These are phyloP conservation scores for Leptinotarsa haldemani DNA, from an alignment of 2,888 invertebrate genomes.

Conservation along the genomic window DNA sequence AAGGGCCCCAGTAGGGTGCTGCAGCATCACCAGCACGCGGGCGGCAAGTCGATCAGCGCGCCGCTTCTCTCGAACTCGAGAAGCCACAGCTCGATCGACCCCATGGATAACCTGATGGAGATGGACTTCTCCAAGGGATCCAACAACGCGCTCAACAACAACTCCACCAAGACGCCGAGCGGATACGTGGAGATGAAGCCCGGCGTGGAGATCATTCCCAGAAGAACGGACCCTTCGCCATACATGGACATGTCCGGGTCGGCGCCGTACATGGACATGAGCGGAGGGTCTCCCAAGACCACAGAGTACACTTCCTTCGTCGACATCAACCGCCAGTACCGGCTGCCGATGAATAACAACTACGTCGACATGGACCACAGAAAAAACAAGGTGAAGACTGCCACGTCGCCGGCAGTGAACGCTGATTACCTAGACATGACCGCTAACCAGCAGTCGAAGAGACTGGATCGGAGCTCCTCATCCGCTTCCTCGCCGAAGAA, in stretches of 20 bases:
- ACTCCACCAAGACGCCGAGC: constrained; percentile 49
- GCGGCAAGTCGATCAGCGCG: constrained; percentile 76
- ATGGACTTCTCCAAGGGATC: constrained; percentile 74
- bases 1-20: constrained; percentile 60
- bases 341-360: constrained; percentile 44
- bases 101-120: constrained; percentile 85
- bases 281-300: constrained; percentile 43
- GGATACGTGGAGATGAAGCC: constrained; percentile 67
- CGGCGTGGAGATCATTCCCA: constrained; percentile 54
- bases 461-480: constrained; percentile 33
- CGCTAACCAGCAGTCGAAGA: constrained; percentile 39
- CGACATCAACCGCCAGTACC: constrained; percentile 42
- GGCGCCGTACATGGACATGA: constrained; percentile 52
- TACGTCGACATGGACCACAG: constrained; percentile 50
- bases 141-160: constrained; percentile 57
- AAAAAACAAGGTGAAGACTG: constrained; percentile 28
- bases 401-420: constrained; percentile 33
- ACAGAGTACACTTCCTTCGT: constrained; percentile 40
- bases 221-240: constrained; percentile 56
- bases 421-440: constrained; percentile 65
- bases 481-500: constrained; percentile 42
- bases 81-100: constrained; percentile 69
- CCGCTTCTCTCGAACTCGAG: constrained; percentile 68
- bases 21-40: constrained; percentile 48
- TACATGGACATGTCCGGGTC: constrained; percentile 67